A percentile compares a stretch with the other conserved stretches of the same genome.
Evolutionary conservation across 64 coral and sea anemone genomes (phyloP).

Genomic region (Montipora capricornis): DNA sequence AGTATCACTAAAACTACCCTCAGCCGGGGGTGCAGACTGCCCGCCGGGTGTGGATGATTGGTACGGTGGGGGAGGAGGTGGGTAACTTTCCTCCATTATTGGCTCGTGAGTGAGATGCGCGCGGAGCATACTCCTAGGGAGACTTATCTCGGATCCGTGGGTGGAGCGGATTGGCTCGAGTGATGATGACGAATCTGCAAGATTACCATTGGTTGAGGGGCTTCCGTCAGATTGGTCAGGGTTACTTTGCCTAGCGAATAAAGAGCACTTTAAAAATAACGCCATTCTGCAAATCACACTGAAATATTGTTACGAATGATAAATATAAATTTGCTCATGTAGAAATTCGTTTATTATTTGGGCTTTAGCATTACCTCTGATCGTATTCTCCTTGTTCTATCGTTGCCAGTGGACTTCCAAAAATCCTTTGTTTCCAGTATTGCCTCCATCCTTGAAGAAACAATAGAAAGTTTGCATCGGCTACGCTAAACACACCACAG

Average conservation of each 20-base stretch:
- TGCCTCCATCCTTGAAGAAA: constrained; percentile 11
- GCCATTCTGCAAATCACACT: not conserved
- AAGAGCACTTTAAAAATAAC: not conserved
- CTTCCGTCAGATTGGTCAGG: constrained; percentile 56
- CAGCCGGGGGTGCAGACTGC: constrained; percentile 48
- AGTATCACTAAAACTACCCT: constrained; percentile 86
- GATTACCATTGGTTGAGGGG: constrained; percentile 86
- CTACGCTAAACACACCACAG: not conserved
- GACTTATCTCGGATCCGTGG: constrained; percentile 87
- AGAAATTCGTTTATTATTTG: no score
- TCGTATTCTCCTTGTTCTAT: constrained; percentile 8
- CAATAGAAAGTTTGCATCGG: not conserved
- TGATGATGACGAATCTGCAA: constrained; percentile 92
- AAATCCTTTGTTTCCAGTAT: constrained; percentile 21
- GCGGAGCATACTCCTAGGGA: constrained; percentile 80
- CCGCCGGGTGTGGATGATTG: constrained; percentile 53
- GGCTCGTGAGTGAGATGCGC: constrained; percentile 70
- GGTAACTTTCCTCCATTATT: constrained; percentile 81
- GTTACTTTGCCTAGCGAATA: constrained; percentile 29
- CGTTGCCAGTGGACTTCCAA: not conserved
- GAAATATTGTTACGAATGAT: not conserved
- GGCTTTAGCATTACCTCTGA: not conserved
- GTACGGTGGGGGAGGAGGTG: constrained; percentile 74
- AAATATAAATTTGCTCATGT: no score
- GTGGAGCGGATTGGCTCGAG: constrained; percentile 84